A percentile compares a stretch with the other conserved stretches of the same genome.
Evolutionary conservation across 2,888 invertebrate species (phyloP).

Genomic region (Linnaemya vulpina): DNA sequence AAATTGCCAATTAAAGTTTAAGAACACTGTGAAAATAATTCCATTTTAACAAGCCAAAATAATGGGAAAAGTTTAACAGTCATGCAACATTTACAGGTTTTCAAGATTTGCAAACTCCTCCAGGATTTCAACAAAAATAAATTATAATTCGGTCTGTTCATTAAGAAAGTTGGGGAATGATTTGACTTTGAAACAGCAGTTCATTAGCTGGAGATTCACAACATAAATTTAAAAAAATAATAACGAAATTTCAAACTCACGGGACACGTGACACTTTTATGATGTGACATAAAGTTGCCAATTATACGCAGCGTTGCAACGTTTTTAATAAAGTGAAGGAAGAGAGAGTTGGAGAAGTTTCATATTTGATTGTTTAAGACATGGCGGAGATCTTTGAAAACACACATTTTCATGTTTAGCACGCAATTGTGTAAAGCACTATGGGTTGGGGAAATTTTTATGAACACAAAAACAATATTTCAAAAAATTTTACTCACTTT

Average conservation of each 20-base stretch:
- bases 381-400: too few species aligned
- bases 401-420: too few species aligned
- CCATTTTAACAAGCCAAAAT: slow-evolving; percentile 38
- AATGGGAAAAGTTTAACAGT: slow-evolving; percentile 57
- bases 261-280: neutral
- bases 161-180: slow-evolving; percentile 21
- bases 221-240: neutral
- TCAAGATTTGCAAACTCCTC: slow-evolving; percentile 33
- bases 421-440: too few species aligned
- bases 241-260: neutral
- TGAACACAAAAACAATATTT: too few species aligned
- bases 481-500: too few species aligned
- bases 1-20: slow-evolving; percentile 58
- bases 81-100: slow-evolving; percentile 20
- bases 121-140: slow-evolving; percentile 37
- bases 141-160: slow-evolving; percentile 15
- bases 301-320: neutral
- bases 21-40: slow-evolving; percentile 57
- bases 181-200: neutral
- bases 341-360: too few species aligned
- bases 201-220: neutral
- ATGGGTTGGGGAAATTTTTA: too few species aligned
- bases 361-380: too few species aligned
- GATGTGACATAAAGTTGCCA: neutral
- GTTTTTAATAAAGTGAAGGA: too few species aligned